These are phyloP conservation scores for Bombyx mandarina DNA, from an alignment of 1,140 invertebrate genomes.

Conservation along the genomic window DNA sequence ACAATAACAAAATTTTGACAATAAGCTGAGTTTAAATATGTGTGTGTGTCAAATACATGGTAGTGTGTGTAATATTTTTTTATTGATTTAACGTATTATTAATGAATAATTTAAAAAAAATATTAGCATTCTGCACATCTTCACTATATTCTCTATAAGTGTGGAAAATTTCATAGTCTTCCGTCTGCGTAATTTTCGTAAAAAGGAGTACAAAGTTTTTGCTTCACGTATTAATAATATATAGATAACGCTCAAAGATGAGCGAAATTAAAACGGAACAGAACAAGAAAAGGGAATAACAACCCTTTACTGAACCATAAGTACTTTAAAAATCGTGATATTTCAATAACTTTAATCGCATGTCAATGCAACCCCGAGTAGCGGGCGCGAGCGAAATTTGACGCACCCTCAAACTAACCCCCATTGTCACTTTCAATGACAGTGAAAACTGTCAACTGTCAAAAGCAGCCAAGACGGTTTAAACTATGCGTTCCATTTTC, in stretches of 20 bases:
- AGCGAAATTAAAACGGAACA: background rate
- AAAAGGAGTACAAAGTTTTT: no score
- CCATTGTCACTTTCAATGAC: conserved; percentile 56
- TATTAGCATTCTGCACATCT: no score
- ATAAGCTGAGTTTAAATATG: no score
- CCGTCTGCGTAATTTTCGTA: no score
- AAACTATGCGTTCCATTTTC: conserved; percentile 64
- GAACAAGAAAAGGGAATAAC: background rate
- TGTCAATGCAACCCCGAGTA: conserved; percentile 30
- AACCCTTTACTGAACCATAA: conserved; percentile 5
- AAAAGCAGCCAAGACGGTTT: conserved; percentile 64
- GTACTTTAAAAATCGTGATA: conserved; percentile 32
- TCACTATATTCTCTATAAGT: no score
- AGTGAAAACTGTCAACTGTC: conserved; percentile 68
- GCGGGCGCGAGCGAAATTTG: conserved; percentile 34
- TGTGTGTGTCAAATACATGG: no score
- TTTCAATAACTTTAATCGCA: conserved; percentile 65
- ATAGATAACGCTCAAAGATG: background rate
- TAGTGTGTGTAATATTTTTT: no score
- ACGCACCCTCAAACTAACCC: conserved; percentile 55
- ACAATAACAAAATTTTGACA: no score
- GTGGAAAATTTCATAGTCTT: no score
- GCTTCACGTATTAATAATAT: no score
- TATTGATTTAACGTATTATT: no score
- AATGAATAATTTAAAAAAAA: no score